phyloP scores from a whole-genome alignment of 2,797 vertebrate genomes.

The Neoniphon sammara region DNA sequence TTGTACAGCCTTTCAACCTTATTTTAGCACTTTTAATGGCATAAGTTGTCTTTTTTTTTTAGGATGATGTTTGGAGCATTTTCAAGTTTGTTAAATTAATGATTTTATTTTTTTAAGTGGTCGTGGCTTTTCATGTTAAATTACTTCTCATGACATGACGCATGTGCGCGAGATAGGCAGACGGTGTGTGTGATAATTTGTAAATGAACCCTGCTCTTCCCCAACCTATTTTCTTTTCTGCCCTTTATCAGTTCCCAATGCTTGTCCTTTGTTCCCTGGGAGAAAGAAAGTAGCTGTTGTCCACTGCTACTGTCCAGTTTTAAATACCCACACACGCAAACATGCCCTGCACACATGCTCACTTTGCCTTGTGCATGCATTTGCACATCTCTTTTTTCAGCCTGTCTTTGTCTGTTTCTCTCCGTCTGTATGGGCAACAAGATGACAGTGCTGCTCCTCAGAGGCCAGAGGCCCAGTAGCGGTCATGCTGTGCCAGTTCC shows the following conservation, averaged over 20 bases:
- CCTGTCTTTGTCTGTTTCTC: not conserved
- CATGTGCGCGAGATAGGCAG: too few relatives aligned
- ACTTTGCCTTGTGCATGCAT: not conserved
- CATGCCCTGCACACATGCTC: not conserved
- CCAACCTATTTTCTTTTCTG: not conserved
- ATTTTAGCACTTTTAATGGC: too few relatives aligned
- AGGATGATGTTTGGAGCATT: too few relatives aligned
- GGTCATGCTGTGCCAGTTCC: conserved; percentile 28
- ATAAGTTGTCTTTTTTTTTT: too few relatives aligned
- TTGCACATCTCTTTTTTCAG: not conserved
- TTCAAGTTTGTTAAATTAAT: too few relatives aligned
- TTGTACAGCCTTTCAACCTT: too few relatives aligned
- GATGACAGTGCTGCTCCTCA: conserved; percentile 40
- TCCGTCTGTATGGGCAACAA: conserved; percentile 10
- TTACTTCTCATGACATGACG: too few relatives aligned
- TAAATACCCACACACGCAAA: not conserved
- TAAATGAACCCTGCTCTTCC: not conserved
- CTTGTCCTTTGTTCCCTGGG: not conserved
- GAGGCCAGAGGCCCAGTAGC: conserved; percentile 18
- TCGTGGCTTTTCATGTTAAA: too few relatives aligned
- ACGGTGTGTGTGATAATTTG: too few relatives aligned
- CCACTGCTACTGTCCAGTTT: not conserved
- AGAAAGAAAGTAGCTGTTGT: not conserved
- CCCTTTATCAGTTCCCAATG: not conserved
- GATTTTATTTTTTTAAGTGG: too few relatives aligned